Evolutionary conservation across 1,140 invertebrate genomes (phyloP).

Genomic region (Heliothis subflexa): DNA sequence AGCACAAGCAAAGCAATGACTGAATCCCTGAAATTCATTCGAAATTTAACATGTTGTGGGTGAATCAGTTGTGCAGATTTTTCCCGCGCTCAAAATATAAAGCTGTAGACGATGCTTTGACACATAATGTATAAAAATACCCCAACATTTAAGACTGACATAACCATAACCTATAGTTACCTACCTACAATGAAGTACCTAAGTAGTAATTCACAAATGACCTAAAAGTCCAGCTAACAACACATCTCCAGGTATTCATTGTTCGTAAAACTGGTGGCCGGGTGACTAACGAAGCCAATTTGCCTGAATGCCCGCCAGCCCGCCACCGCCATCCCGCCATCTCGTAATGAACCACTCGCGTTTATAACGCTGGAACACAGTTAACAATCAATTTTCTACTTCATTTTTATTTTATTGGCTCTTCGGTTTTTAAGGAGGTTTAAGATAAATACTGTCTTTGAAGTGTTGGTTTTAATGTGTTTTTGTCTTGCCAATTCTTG

Average conservation of each 20-base stretch:
- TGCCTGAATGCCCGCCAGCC: conserved; percentile 28
- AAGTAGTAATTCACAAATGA: not conserved
- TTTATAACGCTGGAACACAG: conserved; percentile 31
- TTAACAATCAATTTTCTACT: conserved; percentile 57
- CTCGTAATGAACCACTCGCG: conserved; percentile 54
- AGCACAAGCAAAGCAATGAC: too few species aligned
- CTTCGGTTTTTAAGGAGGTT: conserved; percentile 38
- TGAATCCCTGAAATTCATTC: too few species aligned
- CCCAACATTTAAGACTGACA: not conserved
- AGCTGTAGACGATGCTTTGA: too few species aligned
- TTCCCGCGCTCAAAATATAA: too few species aligned
- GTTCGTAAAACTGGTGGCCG: conserved; percentile 33
- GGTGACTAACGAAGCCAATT: conserved; percentile 65
- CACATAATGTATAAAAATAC: too few species aligned
- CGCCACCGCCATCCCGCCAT: too few species aligned
- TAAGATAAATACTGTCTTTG: not conserved
- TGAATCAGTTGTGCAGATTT: too few species aligned
- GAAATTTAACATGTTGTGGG: too few species aligned
- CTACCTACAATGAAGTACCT: not conserved
- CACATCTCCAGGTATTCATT: conserved; percentile 1
- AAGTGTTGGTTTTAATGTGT: too few species aligned
- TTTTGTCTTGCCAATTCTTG: too few species aligned
- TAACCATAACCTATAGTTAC: not conserved
- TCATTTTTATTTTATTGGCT: conserved; percentile 48
- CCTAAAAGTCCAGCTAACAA: conserved; percentile 11